phyloP scores from a whole-genome alignment of 1,140 invertebrate species.

The Paraescarpia echinospica region DNA sequence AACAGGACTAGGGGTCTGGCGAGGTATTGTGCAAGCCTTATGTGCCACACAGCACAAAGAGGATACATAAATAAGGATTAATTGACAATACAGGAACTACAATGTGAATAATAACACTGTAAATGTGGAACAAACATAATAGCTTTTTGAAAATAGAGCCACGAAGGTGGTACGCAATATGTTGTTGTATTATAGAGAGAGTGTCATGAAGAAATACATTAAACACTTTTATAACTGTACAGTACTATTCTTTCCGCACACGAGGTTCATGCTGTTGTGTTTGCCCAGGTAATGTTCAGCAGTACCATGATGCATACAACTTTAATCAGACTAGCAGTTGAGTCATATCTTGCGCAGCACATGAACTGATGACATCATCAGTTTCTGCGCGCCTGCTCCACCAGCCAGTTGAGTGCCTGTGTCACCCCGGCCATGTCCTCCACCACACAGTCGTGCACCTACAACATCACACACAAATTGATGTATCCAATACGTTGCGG shows the following conservation, averaged over 20 bases:
- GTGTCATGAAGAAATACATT: no score
- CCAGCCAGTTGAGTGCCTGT: conserved; percentile 45
- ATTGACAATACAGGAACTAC: no score
- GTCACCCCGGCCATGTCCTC: conserved; percentile 40
- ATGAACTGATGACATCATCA: background rate
- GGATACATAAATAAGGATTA: no score
- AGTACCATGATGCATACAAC: background rate
- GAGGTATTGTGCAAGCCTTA: no score
- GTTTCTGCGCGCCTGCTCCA: conserved; percentile 24
- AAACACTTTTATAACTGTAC: no score
- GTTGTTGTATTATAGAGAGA: background rate
- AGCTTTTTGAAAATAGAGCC: background rate
- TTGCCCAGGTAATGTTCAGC: background rate
- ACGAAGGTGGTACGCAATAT: background rate
- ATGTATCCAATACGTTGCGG: no score
- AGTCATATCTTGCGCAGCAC: conserved; percentile 15
- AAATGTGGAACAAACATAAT: background rate
- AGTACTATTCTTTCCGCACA: no score
- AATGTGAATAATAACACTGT: no score
- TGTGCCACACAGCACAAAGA: no score
- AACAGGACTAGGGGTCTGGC: background rate
- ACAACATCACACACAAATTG: background rate
- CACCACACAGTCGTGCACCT: conserved; percentile 46
- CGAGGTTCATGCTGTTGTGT: no score
- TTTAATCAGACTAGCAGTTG: background rate